Conservation (phyloP, 2,888 invertebrate genomes). For the Sinotaia quadrata region DNA sequence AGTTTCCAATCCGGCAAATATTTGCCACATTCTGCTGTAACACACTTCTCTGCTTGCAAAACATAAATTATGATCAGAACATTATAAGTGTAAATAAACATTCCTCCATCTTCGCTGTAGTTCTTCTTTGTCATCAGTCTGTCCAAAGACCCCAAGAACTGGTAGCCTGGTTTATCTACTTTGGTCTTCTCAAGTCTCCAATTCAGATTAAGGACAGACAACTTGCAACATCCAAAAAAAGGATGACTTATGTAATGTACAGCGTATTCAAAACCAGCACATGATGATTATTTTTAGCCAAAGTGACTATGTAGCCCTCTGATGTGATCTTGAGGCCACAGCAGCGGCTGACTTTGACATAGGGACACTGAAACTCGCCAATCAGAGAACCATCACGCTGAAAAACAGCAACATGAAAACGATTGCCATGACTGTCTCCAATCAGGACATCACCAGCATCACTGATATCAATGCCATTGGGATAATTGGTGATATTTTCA, state of each 20-base stretch:
- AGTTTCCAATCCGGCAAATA: too few species aligned
- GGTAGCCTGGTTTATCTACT: too few species aligned
- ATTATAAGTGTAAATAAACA: too few species aligned
- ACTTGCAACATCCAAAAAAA: too few species aligned
- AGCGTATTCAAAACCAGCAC: constrained; percentile 86
- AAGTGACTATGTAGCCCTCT: constrained; percentile 89
- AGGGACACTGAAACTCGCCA: constrained; percentile 94
- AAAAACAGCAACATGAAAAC: constrained; percentile 97
- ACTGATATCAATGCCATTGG: constrained; percentile 97
- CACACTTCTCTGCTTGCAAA: too few species aligned
- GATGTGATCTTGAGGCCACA: constrained; percentile 97
- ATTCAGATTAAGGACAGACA: too few species aligned
- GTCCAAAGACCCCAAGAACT: too few species aligned
- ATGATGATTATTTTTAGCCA: constrained; percentile 99
- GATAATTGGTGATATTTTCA: constrained; percentile 96
- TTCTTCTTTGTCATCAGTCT: too few species aligned
- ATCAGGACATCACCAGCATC: constrained; percentile 97
- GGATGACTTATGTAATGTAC: constrained; percentile 69
- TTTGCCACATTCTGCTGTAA: too few species aligned
- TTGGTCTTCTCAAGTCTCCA: too few species aligned
- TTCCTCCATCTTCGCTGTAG: too few species aligned
- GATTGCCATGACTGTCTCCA: constrained; percentile 97
- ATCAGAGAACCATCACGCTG: constrained; percentile 83
- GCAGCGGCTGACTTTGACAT: constrained; percentile 97
- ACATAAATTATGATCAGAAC: too few species aligned